Percentiles rank a stretch among this genome's conserved stretches.
phyloP scores from a whole-genome alignment of 2,113 vertebrate species.

The Cyprinus carpio region DNA sequence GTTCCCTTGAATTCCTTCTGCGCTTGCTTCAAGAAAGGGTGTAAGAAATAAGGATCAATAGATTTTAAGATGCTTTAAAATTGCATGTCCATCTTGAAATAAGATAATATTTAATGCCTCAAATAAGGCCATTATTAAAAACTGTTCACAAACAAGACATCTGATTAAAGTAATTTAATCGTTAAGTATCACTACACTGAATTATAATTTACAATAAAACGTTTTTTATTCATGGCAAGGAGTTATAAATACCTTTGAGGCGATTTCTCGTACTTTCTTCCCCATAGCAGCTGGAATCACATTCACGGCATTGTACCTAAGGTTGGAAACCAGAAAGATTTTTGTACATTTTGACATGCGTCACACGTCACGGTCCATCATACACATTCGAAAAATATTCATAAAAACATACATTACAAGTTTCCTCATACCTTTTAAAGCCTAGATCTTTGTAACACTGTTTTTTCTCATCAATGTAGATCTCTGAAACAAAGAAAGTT shows the following conservation, averaged over 20 bases:
- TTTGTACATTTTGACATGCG: neutral
- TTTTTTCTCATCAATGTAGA: conserved; percentile 82
- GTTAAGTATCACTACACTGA: neutral
- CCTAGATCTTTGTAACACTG: conserved; percentile 80
- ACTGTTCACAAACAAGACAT: neutral
- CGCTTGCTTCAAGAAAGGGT: conserved; percentile 67
- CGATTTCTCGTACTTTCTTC: conserved; percentile 78
- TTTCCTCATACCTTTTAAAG: conserved; percentile 76
- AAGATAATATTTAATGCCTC: neutral
- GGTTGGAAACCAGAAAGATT: neutral
- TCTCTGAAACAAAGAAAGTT: conserved; percentile 63
- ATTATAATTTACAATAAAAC: neutral
- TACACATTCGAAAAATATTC: neutral
- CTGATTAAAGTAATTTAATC: neutral
- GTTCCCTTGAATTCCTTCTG: conserved; percentile 80
- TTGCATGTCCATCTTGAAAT: too few species aligned
- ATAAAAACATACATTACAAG: neutral
- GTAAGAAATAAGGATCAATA: too few species aligned
- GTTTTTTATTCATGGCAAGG: neutral
- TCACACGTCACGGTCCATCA: neutral
- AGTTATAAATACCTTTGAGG: conserved; percentile 73
- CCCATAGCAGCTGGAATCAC: conserved; percentile 79
- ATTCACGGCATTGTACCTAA: conserved; percentile 74
- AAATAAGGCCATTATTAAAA: neutral
- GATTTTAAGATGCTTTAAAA: too few species aligned